These are phyloP conservation scores for Nycteola revayana DNA, from an alignment of 2,888 invertebrate species.

Conservation along the genomic window DNA sequence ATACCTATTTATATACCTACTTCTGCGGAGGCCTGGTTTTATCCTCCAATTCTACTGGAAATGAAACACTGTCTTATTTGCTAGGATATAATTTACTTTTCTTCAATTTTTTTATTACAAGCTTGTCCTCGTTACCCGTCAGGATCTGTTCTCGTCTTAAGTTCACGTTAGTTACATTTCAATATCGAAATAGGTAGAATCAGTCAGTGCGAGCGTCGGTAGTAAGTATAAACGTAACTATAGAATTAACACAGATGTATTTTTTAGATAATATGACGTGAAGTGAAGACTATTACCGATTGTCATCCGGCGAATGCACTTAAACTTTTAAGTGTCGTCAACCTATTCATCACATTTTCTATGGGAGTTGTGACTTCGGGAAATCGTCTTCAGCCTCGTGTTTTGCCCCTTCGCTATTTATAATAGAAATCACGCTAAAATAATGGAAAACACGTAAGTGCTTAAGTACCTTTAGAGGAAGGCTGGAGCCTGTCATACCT, in stretches of 20 bases:
- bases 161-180: constrained; percentile 9
- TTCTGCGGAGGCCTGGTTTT: constrained; percentile 11
- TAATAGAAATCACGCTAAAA: constrained; percentile 9
- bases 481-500: constrained; percentile 9
- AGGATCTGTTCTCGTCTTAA: constrained; percentile 8
- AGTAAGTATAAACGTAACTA: constrained; percentile 10
- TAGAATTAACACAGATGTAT: constrained; percentile 4
- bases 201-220: constrained; percentile 9
- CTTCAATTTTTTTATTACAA: constrained; percentile 8
- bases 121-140: constrained; percentile 8
- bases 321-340: constrained; percentile 10
- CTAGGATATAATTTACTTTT: constrained; percentile 8
- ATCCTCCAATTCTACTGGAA: constrained; percentile 12
- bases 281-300: constrained; percentile 8
- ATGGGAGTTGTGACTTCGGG: constrained; percentile 9
- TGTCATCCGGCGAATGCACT: constrained; percentile 4
- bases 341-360: constrained; percentile 9
- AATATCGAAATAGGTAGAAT: constrained; percentile 10
- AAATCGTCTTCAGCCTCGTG: constrained; percentile 9
- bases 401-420: constrained; percentile 10
- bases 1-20: constrained; percentile 9
- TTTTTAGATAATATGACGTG: constrained; percentile 8
- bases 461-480: constrained; percentile 9
- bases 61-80: constrained; percentile 7
- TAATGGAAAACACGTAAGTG: constrained; percentile 9